Percentiles rank a stretch among this genome's conserved stretches.
Evolutionary conservation across 1,140 invertebrate species (phyloP).

Genomic region (Theocolax elegans): DNA sequence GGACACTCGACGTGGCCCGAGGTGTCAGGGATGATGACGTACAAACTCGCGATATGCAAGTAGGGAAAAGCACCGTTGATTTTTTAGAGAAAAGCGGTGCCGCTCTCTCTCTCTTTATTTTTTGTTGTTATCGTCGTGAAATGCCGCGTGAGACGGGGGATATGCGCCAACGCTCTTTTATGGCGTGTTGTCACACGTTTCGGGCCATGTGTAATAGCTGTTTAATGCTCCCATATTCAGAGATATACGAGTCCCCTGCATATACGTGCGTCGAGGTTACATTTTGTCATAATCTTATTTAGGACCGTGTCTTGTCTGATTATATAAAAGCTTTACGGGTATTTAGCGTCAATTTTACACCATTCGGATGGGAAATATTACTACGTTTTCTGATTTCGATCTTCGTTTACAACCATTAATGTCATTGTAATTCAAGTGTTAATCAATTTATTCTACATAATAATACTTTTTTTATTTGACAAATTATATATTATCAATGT

Average conservation of each 20-base stretch:
- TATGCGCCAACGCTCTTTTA: constrained; percentile 51
- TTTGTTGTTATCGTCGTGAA: no score
- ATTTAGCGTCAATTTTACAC: no score
- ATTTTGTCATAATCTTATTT: constrained; percentile 10
- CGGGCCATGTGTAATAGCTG: constrained; percentile 65
- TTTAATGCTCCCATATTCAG: constrained; percentile 62
- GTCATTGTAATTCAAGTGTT: no score
- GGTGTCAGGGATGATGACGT: constrained; percentile 42
- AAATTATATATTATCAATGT: no score
- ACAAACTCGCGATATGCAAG: constrained; percentile 17
- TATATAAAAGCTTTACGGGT: no score
- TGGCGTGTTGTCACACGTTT: constrained; percentile 56
- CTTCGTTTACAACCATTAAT: no score
- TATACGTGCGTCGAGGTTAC: neutral
- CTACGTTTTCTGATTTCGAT: no score
- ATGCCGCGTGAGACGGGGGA: constrained; percentile 14
- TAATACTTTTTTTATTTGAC: no score
- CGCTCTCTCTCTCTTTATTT: neutral
- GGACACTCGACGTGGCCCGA: neutral
- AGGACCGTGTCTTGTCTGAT: neutral
- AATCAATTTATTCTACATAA: no score
- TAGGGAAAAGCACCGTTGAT: neutral
- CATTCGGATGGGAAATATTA: no score
- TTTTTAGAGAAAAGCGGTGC: constrained; percentile 12
- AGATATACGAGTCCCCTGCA: constrained; percentile 55